Conservation (phyloP, 2,113 vertebrate species). For the Protomyctophum bolini region DNA sequence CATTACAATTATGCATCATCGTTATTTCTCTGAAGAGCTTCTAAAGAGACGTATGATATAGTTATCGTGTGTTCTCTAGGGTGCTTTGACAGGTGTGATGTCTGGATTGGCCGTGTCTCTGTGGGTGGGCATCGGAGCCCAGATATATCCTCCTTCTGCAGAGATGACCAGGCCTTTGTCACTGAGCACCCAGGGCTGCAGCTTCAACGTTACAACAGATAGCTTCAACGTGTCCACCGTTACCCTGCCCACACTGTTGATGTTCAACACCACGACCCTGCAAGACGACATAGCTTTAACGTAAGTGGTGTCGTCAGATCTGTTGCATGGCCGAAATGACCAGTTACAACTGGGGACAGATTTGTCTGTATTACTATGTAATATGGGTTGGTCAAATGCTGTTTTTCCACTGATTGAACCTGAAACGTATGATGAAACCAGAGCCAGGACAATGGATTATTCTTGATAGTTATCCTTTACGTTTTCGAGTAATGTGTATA, state of each 20-base stretch:
- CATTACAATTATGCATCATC: too few relatives aligned
- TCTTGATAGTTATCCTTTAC: too few relatives aligned
- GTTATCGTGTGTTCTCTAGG: slow-evolving; percentile 58
- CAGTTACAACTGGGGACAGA: too few relatives aligned
- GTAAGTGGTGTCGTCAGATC: slow-evolving; percentile 35
- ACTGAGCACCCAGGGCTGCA: slow-evolving; percentile 73
- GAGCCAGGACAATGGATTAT: too few relatives aligned
- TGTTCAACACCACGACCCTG: slow-evolving; percentile 1
- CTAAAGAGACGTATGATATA: not conserved
- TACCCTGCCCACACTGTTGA: slow-evolving; percentile 4
- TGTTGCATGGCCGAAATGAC: not conserved
- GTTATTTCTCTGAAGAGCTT: not conserved
- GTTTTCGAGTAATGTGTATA: too few relatives aligned
- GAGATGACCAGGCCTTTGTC: slow-evolving; percentile 65
- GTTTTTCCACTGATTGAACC: too few relatives aligned
- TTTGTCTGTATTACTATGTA: too few relatives aligned
- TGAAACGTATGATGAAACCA: too few relatives aligned
- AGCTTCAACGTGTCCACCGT: slow-evolving; percentile 56
- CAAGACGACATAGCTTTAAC: not conserved
- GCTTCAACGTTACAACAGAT: slow-evolving; percentile 42
- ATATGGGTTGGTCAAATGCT: too few relatives aligned
- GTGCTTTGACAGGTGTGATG: slow-evolving; percentile 76
- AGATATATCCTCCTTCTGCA: slow-evolving; percentile 69
- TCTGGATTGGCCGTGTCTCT: slow-evolving; percentile 75
- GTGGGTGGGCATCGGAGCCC: slow-evolving; percentile 80